These are phyloP conservation scores for Petrosia ficiformis DNA, from an alignment of 37 sponge, comb jelly and placozoan genomes.

Conservation along the genomic window DNA sequence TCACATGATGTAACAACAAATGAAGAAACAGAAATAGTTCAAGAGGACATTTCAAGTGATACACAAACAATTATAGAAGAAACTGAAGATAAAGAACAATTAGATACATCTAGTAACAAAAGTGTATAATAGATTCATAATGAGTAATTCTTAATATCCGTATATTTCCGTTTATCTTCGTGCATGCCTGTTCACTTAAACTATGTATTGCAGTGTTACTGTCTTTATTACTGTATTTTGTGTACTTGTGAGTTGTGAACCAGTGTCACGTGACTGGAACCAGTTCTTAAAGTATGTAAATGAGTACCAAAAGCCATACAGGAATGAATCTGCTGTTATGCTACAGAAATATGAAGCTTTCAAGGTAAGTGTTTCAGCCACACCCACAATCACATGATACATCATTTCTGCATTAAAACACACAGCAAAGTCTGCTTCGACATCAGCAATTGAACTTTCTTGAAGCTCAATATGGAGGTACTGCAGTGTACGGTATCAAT, in stretches of 20 bases:
- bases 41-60: not conserved
- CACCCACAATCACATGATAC: not conserved
- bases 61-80: not conserved
- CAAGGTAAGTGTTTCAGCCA: constrained; percentile 27
- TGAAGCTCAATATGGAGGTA: constrained; percentile 35
- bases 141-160: too few species aligned
- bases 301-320: constrained; percentile 38
- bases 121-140: too few species aligned
- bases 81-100: not conserved
- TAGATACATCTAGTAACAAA: not conserved
- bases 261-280: constrained; percentile 33
- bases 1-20: not conserved
- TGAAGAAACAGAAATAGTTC: not conserved
- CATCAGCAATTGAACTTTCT: constrained; percentile 50
- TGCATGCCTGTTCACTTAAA: too few species aligned
- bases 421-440: constrained; percentile 51
- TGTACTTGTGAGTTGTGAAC: not conserved
- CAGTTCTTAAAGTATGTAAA: constrained; percentile 28
- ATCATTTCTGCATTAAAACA: not conserved
- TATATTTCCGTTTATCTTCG: too few species aligned
- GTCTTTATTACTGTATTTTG: too few species aligned
- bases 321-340: constrained; percentile 13
- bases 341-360: constrained; percentile 34
- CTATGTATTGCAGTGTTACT: too few species aligned
- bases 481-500: constrained; percentile 75